These are phyloP conservation scores for Synergus japonicus DNA, from an alignment of 2,888 invertebrate species.

Conservation along the genomic window DNA sequence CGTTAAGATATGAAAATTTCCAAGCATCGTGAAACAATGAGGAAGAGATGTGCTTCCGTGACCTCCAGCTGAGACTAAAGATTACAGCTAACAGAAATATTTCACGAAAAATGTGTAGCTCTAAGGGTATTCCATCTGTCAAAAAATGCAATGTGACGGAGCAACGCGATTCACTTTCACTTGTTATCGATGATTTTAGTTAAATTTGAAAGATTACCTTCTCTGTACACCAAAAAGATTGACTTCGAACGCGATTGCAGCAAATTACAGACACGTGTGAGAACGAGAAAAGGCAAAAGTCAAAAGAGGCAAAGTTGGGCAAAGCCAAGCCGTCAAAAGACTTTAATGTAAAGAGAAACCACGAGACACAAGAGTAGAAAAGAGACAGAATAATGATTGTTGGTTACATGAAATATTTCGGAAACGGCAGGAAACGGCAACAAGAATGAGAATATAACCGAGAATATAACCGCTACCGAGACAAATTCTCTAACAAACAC, in stretches of 20 bases:
- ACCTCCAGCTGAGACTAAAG: slow-evolving; percentile 35
- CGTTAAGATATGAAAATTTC: neutral
- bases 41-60: neutral
- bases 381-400: too few species aligned
- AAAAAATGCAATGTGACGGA: neutral
- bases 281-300: slow-evolving; percentile 23
- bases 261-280: slow-evolving; percentile 13
- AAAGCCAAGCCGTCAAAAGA: slow-evolving; percentile 28
- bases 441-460: too few species aligned
- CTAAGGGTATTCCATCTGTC: slow-evolving; percentile 18
- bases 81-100: slow-evolving; percentile 20
- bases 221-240: slow-evolving; percentile 24
- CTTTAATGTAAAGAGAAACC: slow-evolving; percentile 27
- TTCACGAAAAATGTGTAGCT: neutral
- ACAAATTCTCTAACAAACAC: too few species aligned
- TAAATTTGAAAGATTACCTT: slow-evolving; percentile 26
- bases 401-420: too few species aligned
- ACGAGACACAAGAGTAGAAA: too few species aligned
- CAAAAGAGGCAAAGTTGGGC: slow-evolving; percentile 10
- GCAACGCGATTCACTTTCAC: slow-evolving; percentile 2
- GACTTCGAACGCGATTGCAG: neutral
- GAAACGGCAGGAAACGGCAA: too few species aligned
- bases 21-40: neutral
- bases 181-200: neutral
- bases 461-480: too few species aligned